These are phyloP conservation scores for Camponotus floridanus DNA, from an alignment of 1,140 invertebrate genomes.

Conservation along the genomic window DNA sequence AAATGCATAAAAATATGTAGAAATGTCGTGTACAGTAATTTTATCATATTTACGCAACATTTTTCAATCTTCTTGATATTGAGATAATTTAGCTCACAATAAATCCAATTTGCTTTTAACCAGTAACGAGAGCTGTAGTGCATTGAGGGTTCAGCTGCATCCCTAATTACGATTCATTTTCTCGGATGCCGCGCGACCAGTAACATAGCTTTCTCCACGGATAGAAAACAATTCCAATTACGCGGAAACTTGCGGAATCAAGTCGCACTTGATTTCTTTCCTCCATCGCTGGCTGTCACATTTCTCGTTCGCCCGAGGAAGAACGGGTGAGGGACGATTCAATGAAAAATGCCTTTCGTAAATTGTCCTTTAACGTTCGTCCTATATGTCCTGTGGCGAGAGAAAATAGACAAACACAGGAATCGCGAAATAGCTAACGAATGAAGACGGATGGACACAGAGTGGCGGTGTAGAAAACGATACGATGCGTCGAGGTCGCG, in stretches of 20 bases:
- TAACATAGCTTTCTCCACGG: not conserved
- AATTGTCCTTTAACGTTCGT: not conserved
- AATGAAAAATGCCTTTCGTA: not conserved
- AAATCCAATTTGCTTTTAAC: not conserved
- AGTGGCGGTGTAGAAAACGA: conserved; percentile 63
- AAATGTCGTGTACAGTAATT: not conserved
- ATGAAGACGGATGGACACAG: conserved; percentile 76
- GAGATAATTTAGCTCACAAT: not conserved
- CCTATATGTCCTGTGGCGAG: not conserved
- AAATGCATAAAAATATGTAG: too few relatives aligned
- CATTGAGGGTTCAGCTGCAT: not conserved
- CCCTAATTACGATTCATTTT: conserved; percentile 33
- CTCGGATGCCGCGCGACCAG: not conserved
- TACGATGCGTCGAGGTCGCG: conserved; percentile 53
- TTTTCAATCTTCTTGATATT: not conserved
- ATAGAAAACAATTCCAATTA: conserved; percentile 16
- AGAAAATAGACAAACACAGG: not conserved
- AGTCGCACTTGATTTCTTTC: not conserved
- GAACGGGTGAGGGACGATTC: not conserved
- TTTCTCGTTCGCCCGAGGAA: not conserved
- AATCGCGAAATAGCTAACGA: conserved; percentile 42
- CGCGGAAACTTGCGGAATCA: not conserved
- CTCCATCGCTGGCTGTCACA: too few relatives aligned
- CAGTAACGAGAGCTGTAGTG: not conserved
- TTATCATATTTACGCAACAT: not conserved